Base-by-base conservation (phyloP, 2,888 invertebrate species). In the Biston stratarius region DNA sequence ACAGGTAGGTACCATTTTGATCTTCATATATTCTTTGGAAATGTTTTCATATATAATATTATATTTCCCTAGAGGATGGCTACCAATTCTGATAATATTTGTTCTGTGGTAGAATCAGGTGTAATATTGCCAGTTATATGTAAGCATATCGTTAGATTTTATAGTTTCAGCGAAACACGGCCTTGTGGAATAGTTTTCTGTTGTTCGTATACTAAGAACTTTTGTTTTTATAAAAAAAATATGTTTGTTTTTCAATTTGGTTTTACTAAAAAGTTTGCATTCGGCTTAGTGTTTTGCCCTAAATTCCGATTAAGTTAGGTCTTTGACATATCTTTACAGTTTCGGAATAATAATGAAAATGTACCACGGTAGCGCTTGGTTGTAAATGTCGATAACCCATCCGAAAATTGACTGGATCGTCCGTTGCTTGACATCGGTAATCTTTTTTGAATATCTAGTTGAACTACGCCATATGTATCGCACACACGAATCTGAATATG, bases 121-220 rank as follows among this genome's bases (percentile, higher is more conserved):
- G 58, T 52, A 45, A 15, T 53, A 44, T 57, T 51, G n/a, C 51
- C 63, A 14, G 36, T 36, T 57, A 45, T 33, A 14, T 45, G n/a
- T 55, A 55, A 40, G 34, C 14, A 55, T 55, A 33, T 60, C 60
- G 60, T 64, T 55, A 48, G 14, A 60, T 64, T 64, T 64, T 60
- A 60, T 59, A 53, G 52, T 45, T 47, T 59, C 6, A 38, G 38
- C 36, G 33, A 10, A 12, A 51, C 47, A 52, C 49, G 51, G 38
- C 36, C 11, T 47, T 38, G 45, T 51, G 38, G 14, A 61, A 59
- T 49, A 24, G n/a, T 14, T 12, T 55, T 61, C 7, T 24, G 6
- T 42, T 12, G 24, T 42, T 42, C 24, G 6, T 24, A 52, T 53
- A 10, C 36, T n/a, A n/a, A 36, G 38, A 8, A 24, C 7, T 55